Base-by-base conservation (phyloP, 2,113 vertebrate species). In the Sminthopsis crassicaudata region DNA sequence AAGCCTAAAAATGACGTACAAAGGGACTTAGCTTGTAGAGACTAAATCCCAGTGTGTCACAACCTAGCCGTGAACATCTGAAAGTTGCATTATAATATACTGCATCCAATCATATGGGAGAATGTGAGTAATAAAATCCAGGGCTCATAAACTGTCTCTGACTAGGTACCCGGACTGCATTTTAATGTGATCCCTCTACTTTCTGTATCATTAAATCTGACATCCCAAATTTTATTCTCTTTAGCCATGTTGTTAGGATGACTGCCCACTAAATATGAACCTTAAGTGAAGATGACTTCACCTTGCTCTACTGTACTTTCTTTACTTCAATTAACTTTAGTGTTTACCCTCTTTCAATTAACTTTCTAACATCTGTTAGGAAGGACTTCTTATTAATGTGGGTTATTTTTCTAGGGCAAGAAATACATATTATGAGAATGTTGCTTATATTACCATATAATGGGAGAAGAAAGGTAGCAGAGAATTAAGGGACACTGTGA, bases 141-240 rank as follows among this genome's bases (percentile, higher is more conserved):
- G 88, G 97, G 91, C 95, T 98, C 98, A 97, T 98, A 98, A 98
- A 98, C 94, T 94, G 91, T 97, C 95, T 95, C 92, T 88, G 67
- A 55, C 97, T 95, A 2, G 53, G 89, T 96, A 97, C 96, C 95
- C 95, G 97, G 25, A n/a, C 90, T 98, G 96, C 96, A 98, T 98
- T 98, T 98, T 98, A 98, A 98, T 98, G 46, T 88, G 53, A 36
- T 94, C 95, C 94, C 92, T 97, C 89, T 88, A 94, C 95, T 97
- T 97, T 97, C 97, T 97, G 94, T 98, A 23, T 96, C 97, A 98
- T 98, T 98, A 98, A 98, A 98, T 97, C 96, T 97, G 96, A 97
- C 98, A 98, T 90, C 94, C 96, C 95, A 97, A 95, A 97, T 98
- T 98, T 98, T 98, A 98, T 98, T 98, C 95, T 97, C 93, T 97